Percentiles rank a stretch among this genome's conserved stretches.
These are phyloP conservation scores for Scotopteryx bipunctaria DNA, from an alignment of 2,888 invertebrate species.

Conservation along the genomic window DNA sequence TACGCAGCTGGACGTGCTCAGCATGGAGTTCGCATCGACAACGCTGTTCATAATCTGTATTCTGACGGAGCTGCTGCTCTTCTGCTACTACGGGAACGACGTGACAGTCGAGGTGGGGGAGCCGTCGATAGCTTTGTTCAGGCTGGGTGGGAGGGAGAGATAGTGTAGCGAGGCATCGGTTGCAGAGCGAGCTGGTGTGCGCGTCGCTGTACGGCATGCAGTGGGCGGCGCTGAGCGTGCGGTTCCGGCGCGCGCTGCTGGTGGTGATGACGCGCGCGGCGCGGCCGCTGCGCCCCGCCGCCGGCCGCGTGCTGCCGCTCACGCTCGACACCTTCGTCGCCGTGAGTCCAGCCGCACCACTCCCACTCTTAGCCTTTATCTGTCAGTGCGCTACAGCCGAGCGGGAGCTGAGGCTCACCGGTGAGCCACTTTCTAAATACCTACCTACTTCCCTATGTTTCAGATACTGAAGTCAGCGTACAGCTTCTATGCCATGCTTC, in stretches of 20 bases:
- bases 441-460: background rate
- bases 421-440: too few relatives aligned
- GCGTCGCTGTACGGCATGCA: constrained; percentile 66
- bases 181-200: constrained; percentile 66
- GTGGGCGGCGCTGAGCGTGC: constrained; percentile 52
- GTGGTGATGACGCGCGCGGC: constrained; percentile 73
- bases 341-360: constrained; percentile 39
- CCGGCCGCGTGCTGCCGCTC: constrained; percentile 75
- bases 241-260: constrained; percentile 59
- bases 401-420: too few relatives aligned
- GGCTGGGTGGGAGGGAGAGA: too few relatives aligned
- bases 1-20: constrained; percentile 58
- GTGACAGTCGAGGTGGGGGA: constrained; percentile 73
- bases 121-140: too few relatives aligned
- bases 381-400: too few relatives aligned
- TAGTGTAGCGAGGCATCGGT: background rate
- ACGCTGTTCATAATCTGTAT: constrained; percentile 80
- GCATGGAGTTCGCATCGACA: constrained; percentile 78
- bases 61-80: constrained; percentile 79
- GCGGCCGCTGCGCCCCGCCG: constrained; percentile 72
- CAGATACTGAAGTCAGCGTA: constrained; percentile 75
- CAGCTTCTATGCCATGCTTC: constrained; percentile 70
- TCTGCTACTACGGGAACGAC: constrained; percentile 84
- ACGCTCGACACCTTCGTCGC: constrained; percentile 77
- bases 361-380: too few relatives aligned